Conservation (phyloP, 2,113 vertebrate species). For the Dicrurus megarhynchus region DNA sequence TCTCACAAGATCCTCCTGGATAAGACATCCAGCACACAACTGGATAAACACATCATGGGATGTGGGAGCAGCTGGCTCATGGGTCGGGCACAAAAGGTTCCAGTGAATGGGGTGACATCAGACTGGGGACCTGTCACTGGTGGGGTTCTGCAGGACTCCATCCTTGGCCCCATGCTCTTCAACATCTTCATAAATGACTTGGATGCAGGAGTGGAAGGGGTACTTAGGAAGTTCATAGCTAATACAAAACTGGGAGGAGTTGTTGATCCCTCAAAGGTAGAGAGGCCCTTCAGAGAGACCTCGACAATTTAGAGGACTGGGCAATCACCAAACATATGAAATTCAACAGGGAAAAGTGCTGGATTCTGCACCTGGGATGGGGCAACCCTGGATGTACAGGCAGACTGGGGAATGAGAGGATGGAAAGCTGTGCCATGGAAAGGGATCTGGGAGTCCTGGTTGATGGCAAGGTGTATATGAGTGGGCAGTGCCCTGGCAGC, state of each 20-base stretch:
- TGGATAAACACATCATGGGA: not conserved
- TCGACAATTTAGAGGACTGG: not conserved
- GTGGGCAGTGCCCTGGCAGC: not conserved
- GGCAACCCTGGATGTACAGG: not conserved
- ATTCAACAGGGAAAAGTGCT: not conserved
- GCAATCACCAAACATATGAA: not conserved
- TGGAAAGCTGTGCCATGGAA: not conserved
- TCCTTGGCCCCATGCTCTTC: not conserved
- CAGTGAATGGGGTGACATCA: not conserved
- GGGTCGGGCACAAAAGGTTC: not conserved
- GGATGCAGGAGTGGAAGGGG: not conserved
- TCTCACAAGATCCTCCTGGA: not conserved
- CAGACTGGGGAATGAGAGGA: not conserved
- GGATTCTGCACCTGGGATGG: not conserved
- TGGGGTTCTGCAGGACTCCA: not conserved
- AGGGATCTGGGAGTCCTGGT: rapidly evolving
- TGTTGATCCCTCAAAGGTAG: not conserved
- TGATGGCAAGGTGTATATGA: rapidly evolving
- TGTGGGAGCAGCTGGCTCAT: not conserved
- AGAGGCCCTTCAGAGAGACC: not conserved
- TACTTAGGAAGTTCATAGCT: not conserved
- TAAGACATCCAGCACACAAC: not conserved
- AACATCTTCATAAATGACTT: not conserved
- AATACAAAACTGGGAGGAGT: not conserved
- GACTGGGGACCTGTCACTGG: no score